A percentile compares a stretch with the other conserved stretches of the same genome.
Conservation (phyloP, 2,113 vertebrate genomes). For the Cephalopholis sonnerati region DNA sequence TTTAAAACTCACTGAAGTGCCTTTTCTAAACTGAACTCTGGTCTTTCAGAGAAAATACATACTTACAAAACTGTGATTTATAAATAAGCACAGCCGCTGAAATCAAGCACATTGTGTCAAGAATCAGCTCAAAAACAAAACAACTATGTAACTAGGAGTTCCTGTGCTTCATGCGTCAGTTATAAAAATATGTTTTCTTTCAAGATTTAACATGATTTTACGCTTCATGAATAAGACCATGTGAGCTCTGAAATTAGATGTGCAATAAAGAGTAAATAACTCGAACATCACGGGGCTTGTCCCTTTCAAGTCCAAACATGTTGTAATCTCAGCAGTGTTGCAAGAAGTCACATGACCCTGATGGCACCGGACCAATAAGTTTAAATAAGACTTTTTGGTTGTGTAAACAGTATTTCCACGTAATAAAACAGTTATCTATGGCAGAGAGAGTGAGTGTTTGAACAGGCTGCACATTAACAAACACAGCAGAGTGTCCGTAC, state of each 20-base stretch:
- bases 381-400: background rate
- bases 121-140: background rate
- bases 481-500: slow-evolving; percentile 70
- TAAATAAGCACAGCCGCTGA: background rate
- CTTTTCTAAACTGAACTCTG: background rate
- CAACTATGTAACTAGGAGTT: background rate
- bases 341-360: background rate
- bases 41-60: background rate
- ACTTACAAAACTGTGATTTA: background rate
- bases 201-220: background rate
- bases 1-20: background rate
- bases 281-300: background rate
- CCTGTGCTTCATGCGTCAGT: background rate
- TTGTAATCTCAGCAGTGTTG: background rate
- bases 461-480: background rate
- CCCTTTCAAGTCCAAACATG: background rate
- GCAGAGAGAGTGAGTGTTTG: background rate
- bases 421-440: background rate
- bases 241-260: slow-evolving; percentile 10
- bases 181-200: background rate
- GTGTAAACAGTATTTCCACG: background rate
- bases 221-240: background rate
- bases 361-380: background rate
- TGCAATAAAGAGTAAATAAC: background rate
- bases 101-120: background rate